Conservation (phyloP, 2,888 invertebrate genomes). For the Dioctria rufipes region DNA sequence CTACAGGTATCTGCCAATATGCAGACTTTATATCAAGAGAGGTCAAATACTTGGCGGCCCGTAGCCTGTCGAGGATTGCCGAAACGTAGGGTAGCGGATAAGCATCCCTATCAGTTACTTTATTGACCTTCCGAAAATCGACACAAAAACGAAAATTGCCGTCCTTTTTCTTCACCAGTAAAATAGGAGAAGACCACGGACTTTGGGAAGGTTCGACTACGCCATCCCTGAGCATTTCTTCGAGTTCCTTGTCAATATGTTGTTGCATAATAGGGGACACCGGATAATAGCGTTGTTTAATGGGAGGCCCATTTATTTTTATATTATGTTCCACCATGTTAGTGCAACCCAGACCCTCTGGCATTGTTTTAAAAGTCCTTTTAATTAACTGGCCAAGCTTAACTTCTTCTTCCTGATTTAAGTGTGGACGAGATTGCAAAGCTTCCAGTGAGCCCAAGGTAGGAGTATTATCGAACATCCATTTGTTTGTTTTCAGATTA, state of each 20-base stretch:
- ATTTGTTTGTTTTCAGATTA: too few relatives aligned
- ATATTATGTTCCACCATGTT: background rate
- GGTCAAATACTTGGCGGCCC: background rate
- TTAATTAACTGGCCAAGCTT: too few relatives aligned
- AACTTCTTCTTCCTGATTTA: too few relatives aligned
- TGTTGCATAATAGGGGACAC: too few relatives aligned
- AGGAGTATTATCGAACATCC: too few relatives aligned
- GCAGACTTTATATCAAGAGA: background rate
- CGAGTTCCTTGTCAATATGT: background rate
- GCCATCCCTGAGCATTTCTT: background rate
- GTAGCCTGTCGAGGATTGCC: background rate
- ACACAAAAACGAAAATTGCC: slow-evolving; percentile 53
- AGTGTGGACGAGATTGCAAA: too few relatives aligned
- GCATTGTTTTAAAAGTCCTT: too few relatives aligned
- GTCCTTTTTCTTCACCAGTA: background rate
- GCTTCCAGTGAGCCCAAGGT: too few relatives aligned
- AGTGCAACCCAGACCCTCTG: background rate
- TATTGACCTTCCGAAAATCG: slow-evolving; percentile 57
- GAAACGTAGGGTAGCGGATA: slow-evolving; percentile 30
- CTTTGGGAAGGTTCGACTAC: background rate
- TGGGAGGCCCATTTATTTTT: too few relatives aligned
- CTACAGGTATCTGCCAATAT: background rate
- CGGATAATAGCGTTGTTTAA: too few relatives aligned
- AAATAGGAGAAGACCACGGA: background rate
- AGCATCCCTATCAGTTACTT: slow-evolving; percentile 46